Evolutionary conservation across 2,113 vertebrate species (phyloP), one percentile per base, ranked within the genome.

Genomic region (Grammomys surdaster): DNA sequence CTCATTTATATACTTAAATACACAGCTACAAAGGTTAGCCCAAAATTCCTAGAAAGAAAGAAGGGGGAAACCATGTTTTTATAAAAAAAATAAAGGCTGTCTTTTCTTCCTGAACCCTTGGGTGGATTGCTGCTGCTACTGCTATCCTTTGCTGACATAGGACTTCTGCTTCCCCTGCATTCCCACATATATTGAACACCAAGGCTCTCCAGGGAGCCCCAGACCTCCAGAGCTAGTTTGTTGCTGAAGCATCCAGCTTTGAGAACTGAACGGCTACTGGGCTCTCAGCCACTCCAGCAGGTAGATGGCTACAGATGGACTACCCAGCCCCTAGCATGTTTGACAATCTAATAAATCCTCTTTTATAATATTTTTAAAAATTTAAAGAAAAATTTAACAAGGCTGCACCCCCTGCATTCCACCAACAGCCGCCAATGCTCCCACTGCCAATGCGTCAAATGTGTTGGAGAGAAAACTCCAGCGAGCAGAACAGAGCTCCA

Each of bases 361-460:
- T 75, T 73, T 89, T 75, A 73, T 75, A 58, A 75, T 89, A 33
- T 75, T n/a, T 51, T 67, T 48, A 40, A 92, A 92, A 88, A 48
- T 51, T 33, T 81, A 96, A 88, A 72, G 40, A 54, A 88, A 95
- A 96, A 91, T 82, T 48, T 69, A 91, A 89, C n/a, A 87, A 40
- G 13, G 19, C 36, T 36, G 1, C 2, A 36, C 72, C 85, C 78
- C 56, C 76, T 72, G 48, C 63, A 11, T 85, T 70, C 70, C 46
- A 93, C 43, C 40, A 92, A 82, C 4, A 93, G 60, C 36, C 89
- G 89, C 54, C 22, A 91, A 93, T 78, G 56, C 7, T 54, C 78
- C 63, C 67, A 76, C 40, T 67, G 67, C 54, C 24, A 65, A 36
- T 20, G 14, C 40, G 78, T 87, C 89, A 93, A 93, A 84, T 56